These are phyloP conservation scores for Nephrocerus scutellatus DNA, from an alignment of 2,888 invertebrate species.

Conservation along the genomic window DNA sequence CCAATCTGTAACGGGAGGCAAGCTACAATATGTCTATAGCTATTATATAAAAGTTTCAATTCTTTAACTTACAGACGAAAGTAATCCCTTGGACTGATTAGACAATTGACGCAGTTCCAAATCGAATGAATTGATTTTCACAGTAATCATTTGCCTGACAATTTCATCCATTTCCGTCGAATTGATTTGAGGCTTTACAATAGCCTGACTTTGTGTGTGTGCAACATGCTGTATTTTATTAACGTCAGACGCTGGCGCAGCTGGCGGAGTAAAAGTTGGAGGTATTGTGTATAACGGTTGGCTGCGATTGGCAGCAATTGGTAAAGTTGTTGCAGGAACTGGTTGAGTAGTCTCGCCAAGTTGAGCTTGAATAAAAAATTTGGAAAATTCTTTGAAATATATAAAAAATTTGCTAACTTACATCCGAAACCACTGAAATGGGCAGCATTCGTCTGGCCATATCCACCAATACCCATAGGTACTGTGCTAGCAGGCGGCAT, in stretches of 20 bases:
- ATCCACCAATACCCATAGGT: too few relatives aligned
- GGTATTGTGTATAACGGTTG: constrained; percentile 40
- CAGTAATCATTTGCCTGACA: constrained; percentile 56
- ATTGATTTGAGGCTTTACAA: constrained; percentile 14
- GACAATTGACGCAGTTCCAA: constrained; percentile 58
- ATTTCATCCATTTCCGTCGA: constrained; percentile 37
- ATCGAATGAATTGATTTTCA: constrained; percentile 61
- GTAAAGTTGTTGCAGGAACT: neutral
- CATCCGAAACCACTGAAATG: too few relatives aligned
- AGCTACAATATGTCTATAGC: neutral
- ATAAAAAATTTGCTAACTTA: too few relatives aligned
- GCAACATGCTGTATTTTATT: constrained; percentile 3
- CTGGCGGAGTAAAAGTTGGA: constrained; percentile 33
- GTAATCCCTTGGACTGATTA: constrained; percentile 50
- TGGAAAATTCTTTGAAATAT: too few relatives aligned
- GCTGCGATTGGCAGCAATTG: constrained; percentile 13
- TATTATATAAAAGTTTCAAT: neutral
- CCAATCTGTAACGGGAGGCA: constrained; percentile 43
- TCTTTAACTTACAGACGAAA: constrained; percentile 28
- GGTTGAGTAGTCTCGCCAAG: neutral
- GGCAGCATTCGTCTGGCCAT: too few relatives aligned
- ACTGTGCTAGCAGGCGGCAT: too few relatives aligned
- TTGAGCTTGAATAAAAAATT: too few relatives aligned
- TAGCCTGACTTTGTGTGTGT: constrained; percentile 6
- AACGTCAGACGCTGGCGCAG: constrained; percentile 11